Evolutionary conservation across 2,797 vertebrate species (phyloP), one percentile per base, ranked within the genome.

Genomic region (Etheostoma perlongum): DNA sequence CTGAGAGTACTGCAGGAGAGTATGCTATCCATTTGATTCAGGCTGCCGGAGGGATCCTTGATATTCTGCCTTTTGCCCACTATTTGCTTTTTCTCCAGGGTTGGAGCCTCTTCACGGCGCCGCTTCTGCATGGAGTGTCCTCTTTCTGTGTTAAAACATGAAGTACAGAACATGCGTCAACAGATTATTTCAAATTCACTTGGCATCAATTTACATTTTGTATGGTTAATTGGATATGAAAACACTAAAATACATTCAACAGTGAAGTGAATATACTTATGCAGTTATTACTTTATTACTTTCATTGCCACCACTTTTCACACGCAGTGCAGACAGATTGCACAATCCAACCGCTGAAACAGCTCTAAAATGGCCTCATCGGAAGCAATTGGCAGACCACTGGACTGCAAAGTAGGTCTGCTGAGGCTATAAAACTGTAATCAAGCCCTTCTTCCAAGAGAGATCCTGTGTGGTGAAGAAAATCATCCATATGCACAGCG

Each of bases 51-150:
- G 11, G 6, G 19, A 40, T 5, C 23, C 13, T 67, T 58, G 77
- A n/a, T 58, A 1, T 48, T 49, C n/a, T 15, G 15, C 15, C n/a
- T 58, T 74, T 72, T 27, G 15, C 16, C 18, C 6, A 14, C 83
- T 95, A 94, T 87, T 93, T 94, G 91, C 93, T 95, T 86, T 95
- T 95, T 86, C 93, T 94, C 89, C 95, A 95, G 89, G 69, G 92
- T 89, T 1, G 73, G 85, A 59, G 92, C 85, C 23, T 97, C 96
- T 84, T 97, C 96, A 67, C 74, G 92, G 18, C 92, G 95, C 6
- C 96, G 94, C 87, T 98, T 98, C 70, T 95, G 94, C 23, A 86
- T 77, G 18, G 81, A 84, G 46, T 80, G 78, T 60, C 90, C 89
- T 93, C 95, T 91, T 79, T 94, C 97, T 97, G 88, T 19, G 66